Conservation (phyloP, 2,113 vertebrate species). For the Engraulis encrasicolus region DNA sequence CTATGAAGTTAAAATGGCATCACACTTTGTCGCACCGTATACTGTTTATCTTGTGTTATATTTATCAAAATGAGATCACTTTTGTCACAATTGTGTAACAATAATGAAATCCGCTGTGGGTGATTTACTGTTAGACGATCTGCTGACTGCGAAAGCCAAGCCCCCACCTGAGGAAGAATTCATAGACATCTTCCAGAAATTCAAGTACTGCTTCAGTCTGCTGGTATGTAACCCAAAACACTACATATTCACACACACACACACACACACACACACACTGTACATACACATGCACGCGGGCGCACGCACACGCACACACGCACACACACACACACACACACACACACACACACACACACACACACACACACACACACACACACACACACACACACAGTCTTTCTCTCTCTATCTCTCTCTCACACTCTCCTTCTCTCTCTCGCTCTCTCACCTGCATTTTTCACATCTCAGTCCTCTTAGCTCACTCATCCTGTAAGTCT, state of each 20-base stretch:
- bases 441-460: background rate
- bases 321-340: background rate
- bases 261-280: background rate
- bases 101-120: background rate
- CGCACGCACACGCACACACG: constrained; percentile 2
- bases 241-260: constrained; percentile 1
- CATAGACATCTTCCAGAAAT: constrained; percentile 82
- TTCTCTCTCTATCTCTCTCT: too few species aligned
- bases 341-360: constrained; percentile 27
- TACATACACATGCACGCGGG: background rate
- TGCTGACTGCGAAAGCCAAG: constrained; percentile 77
- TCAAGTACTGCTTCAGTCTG: constrained; percentile 88
- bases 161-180: constrained; percentile 83
- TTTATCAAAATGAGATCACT: too few species aligned
- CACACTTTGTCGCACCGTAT: too few species aligned
- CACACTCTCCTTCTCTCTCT: too few species aligned
- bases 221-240: constrained; percentile 75
- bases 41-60: too few species aligned
- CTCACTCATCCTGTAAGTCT: background rate
- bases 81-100: too few species aligned
- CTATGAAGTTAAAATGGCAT: too few species aligned
- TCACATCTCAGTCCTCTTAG: background rate
- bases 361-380: background rate
- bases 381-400: background rate
- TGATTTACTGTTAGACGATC: constrained; percentile 71